These are phyloP conservation scores for Antennarius maculatus DNA, from an alignment of 2,797 vertebrate genomes.

Conservation along the genomic window DNA sequence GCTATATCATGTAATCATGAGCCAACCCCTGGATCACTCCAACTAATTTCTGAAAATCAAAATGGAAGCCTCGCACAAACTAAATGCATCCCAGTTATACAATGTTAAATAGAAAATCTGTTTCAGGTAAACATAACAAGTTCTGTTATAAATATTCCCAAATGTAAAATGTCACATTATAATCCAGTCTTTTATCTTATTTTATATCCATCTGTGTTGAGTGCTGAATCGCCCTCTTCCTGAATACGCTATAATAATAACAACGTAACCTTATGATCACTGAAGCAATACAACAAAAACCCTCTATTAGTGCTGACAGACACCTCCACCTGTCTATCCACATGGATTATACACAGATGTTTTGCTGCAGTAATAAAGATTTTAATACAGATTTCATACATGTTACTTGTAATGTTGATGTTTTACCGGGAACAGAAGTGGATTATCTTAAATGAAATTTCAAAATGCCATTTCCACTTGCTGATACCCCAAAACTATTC, in stretches of 20 bases:
- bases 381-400: conserved; percentile 86
- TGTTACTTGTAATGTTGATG: conserved; percentile 90
- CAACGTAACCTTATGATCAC: conserved; percentile 71
- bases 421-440: conserved; percentile 92
- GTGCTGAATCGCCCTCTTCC: conserved; percentile 48
- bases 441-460: conserved; percentile 94
- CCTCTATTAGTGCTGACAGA: conserved; percentile 74
- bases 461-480: conserved; percentile 94
- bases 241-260: conserved; percentile 61
- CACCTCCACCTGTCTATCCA: conserved; percentile 82
- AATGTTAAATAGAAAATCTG: not conserved
- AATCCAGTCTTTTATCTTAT: conserved; percentile 20
- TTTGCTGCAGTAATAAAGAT: conserved; percentile 85
- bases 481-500: conserved; percentile 95
- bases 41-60: conserved; percentile 61
- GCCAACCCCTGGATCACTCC: conserved; percentile 77
- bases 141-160: not conserved
- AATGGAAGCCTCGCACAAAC: conserved; percentile 5
- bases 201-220: conserved; percentile 19
- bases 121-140: not conserved
- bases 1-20: conserved; percentile 89
- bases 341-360: conserved; percentile 83
- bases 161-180: conserved; percentile 25
- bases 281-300: conserved; percentile 75
- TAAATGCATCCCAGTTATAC: too few species aligned